Evolutionary conservation across 2,797 vertebrate species (phyloP), one percentile per base, ranked within the genome.

Genomic region (Uromys caudimaculatus): DNA sequence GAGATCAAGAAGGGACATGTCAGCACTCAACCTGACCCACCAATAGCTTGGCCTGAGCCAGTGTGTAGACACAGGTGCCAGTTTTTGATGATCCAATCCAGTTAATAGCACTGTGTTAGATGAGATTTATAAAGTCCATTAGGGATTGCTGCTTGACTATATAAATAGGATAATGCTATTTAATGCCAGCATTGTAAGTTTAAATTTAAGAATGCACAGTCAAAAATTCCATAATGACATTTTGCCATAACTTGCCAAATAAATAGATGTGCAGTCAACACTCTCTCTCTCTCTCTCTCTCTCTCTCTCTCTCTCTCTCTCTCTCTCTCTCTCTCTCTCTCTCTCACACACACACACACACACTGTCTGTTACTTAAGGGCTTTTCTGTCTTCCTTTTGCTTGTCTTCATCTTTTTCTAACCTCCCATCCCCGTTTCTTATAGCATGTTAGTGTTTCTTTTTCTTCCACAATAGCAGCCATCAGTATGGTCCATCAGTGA

Each of bases 101-200:
- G 19, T 90, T 93, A 98, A 97, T 97, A 96, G 73, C 85, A 95
- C 93, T 90, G 94, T 79, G 94, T 56, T 96, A 97, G 97, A 97
- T 97, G 95, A 98, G 95, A 96, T 96, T 97, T 77, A 87, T 52
- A 96, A 94, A 96, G 67, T 75, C 78, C 77, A 95, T 96, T 95
- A 8, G 86, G 79, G 84, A 87, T 96, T 98, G 95, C 73, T 97
- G 0, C 92, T 98, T 97, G 97, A 97, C 97, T 98, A 96, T 86
- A 97, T 96, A 98, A 96, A 95, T 95, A 97, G 97, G 97, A 98
- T 98, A 97, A 95, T 52, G 35, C 11, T 47, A 84, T 89, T 92
- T 81, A 41, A 44, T 82, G 32, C 62, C 76, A 92, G 52, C 50
- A 13, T 27, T 89, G 41, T 78, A 82, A 38, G 90, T 76, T 91